phyloP scores from a whole-genome alignment of 2,113 vertebrate genomes.

The Chinchilla lanigera region DNA sequence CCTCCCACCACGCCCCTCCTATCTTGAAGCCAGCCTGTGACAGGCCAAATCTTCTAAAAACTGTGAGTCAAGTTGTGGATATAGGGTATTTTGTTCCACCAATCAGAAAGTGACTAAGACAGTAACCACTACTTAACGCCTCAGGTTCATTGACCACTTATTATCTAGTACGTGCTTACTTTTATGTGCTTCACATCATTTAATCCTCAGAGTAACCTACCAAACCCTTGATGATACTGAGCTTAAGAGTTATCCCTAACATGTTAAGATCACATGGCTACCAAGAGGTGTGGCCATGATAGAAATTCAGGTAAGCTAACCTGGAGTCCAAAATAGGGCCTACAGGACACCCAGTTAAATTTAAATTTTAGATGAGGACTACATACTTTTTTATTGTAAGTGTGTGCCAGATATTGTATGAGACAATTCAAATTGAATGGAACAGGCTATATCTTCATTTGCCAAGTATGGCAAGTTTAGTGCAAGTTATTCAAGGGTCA shows the following conservation, averaged over 20 bases:
- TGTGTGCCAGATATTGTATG: neutral
- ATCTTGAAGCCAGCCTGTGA: neutral
- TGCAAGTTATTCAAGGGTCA: neutral
- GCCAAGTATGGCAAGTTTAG: neutral
- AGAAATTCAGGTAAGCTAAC: slow-evolving; percentile 40
- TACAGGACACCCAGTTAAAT: neutral
- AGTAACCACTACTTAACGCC: neutral
- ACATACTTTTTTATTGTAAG: neutral
- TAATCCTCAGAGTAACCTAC: slow-evolving; percentile 1
- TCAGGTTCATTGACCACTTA: neutral
- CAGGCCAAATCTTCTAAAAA: neutral
- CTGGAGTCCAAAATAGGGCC: neutral
- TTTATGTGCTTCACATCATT: neutral
- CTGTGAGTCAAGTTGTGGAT: neutral
- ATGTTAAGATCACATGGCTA: neutral
- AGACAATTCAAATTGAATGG: neutral
- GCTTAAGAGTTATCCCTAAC: neutral
- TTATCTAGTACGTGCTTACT: slow-evolving; percentile 28
- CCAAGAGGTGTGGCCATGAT: neutral
- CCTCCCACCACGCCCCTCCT: neutral
- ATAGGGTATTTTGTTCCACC: neutral
- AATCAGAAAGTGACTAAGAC: neutral
- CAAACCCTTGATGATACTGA: neutral
- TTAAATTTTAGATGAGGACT: slow-evolving; percentile 27
- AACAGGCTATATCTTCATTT: neutral